Conservation (phyloP, 1,140 invertebrate genomes). For the Drosophila kepulauana region DNA sequence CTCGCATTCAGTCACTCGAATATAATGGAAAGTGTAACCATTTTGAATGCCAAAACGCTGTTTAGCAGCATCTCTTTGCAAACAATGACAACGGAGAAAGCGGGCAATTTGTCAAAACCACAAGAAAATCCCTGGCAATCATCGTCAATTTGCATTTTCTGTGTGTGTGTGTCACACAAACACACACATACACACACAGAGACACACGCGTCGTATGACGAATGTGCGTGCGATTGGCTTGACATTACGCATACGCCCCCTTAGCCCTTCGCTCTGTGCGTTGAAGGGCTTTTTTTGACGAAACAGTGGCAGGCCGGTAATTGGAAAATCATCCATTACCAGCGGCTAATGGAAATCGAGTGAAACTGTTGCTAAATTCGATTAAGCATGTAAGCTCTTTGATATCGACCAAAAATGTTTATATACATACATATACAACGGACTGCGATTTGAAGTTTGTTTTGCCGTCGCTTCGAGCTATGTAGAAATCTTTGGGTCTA, state of each 20-base stretch:
- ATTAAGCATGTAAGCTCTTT: conserved; percentile 75
- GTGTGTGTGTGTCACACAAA: conserved; percentile 9
- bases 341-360: conserved; percentile 74
- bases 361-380: conserved; percentile 78
- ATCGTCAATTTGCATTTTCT: conserved; percentile 72
- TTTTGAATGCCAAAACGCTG: conserved; percentile 65
- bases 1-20: conserved; percentile 33
- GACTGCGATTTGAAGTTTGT: conserved; percentile 31
- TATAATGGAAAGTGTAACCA: conserved; percentile 56
- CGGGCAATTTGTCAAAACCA: conserved; percentile 73
- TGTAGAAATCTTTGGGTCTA: conserved; percentile 13
- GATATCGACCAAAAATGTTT: conserved; percentile 55
- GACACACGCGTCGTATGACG: conserved; percentile 49
- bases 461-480: conserved; percentile 37
- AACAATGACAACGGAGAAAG: conserved; percentile 62
- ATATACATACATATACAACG: neutral
- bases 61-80: conserved; percentile 48
- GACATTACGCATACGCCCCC: conserved; percentile 63
- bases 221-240: conserved; percentile 64
- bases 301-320: conserved; percentile 67
- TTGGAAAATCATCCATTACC: conserved; percentile 81
- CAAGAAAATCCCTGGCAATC: conserved; percentile 56
- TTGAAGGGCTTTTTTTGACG: conserved; percentile 3
- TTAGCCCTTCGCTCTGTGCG: neutral
- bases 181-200: conserved; percentile 1